Conservation (phyloP, 2,113 vertebrate species). For the Perca schrenkii region DNA sequence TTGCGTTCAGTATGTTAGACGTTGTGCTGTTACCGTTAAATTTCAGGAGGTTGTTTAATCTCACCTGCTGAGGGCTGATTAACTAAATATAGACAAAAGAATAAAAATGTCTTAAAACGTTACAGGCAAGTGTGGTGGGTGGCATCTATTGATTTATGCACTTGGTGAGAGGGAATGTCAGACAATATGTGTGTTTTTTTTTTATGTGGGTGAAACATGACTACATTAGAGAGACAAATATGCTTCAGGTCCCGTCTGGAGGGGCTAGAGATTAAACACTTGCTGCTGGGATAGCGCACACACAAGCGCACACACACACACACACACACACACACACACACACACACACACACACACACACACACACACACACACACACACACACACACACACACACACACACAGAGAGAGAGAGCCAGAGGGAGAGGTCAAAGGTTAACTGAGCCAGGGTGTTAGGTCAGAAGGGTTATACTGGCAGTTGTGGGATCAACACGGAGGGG, state of each 20-base stretch:
- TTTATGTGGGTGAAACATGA: conserved; percentile 25
- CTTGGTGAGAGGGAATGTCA: neutral
- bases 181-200: neutral
- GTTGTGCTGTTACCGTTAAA: neutral
- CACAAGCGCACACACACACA: no score
- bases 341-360: no score
- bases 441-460: conserved; percentile 71
- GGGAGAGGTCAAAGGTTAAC: conserved; percentile 75
- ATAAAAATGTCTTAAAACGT: neutral
- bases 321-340: no score
- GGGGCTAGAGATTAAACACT: conserved; percentile 18
- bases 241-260: neutral
- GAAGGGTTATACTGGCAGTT: conserved; percentile 72
- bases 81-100: neutral
- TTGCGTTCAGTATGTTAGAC: neutral
- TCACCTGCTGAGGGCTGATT: neutral
- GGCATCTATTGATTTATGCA: conserved; percentile 26
- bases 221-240: conserved; percentile 15
- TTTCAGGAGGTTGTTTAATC: neutral
- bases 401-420: conserved; percentile 31
- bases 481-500: conserved; percentile 32
- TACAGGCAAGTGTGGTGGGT: conserved; percentile 3
- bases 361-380: no score
- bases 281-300: neutral
- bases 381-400: no score